Conservation (phyloP, 2,797 vertebrate species). For the Glyptemys insculpta region DNA sequence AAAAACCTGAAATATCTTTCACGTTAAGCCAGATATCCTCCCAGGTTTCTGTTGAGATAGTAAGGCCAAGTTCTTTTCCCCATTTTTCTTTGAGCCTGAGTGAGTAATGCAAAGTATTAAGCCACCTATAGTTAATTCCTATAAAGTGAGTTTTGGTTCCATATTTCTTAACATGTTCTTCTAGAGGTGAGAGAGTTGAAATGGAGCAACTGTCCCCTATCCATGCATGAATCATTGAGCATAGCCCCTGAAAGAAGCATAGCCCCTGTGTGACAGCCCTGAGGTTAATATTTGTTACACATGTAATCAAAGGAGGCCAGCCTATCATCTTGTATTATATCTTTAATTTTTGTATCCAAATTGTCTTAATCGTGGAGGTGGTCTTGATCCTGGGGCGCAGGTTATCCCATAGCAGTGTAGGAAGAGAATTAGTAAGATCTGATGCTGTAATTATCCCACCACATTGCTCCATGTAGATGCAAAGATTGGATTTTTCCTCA, state of each 20-base stretch:
- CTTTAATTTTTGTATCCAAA: background rate
- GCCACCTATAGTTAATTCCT: background rate
- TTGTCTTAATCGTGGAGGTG: background rate
- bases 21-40: background rate
- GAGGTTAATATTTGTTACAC: background rate
- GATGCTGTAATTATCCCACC: background rate
- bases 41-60: background rate
- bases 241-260: background rate
- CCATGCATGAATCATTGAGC: background rate
- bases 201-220: background rate
- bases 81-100: background rate
- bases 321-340: background rate
- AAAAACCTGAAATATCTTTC: background rate
- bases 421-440: background rate
- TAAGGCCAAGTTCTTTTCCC: background rate
- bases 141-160: background rate
- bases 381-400: background rate
- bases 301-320: background rate
- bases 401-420: background rate
- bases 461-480: background rate
- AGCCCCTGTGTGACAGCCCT: background rate
- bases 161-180: background rate
- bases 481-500: background rate
- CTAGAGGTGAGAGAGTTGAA: background rate
- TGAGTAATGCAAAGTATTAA: background rate